Conservation (phyloP, 53 echinoderm and acorn worm species). For the Echinometra lucunter region DNA sequence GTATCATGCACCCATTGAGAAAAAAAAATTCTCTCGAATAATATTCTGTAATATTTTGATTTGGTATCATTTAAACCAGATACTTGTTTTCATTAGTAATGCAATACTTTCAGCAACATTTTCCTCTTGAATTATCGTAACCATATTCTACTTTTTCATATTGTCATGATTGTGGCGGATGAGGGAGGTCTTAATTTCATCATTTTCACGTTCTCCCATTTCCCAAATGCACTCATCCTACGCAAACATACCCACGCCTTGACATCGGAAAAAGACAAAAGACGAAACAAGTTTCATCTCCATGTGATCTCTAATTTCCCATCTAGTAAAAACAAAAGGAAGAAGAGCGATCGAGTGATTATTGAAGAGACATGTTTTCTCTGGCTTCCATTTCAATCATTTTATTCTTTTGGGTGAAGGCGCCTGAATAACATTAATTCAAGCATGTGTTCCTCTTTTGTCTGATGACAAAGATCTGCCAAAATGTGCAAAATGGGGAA, state of each 20-base stretch:
- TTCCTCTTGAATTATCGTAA: neutral
- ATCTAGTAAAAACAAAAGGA: slow-evolving; percentile 18
- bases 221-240: neutral
- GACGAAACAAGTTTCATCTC: neutral
- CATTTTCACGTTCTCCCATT: neutral
- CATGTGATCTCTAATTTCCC: slow-evolving; percentile 40
- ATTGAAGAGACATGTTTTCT: slow-evolving; percentile 27
- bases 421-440: neutral
- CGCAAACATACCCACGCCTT: neutral
- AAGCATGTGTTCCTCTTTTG: neutral
- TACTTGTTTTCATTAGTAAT: too few species aligned
- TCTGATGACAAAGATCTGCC: slow-evolving; percentile 25
- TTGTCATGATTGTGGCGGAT: neutral
- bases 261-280: neutral
- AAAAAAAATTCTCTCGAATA: too few species aligned
- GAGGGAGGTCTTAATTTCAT: neutral
- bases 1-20: too few species aligned
- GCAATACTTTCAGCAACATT: neutral
- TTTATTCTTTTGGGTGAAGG: neutral
- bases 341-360: neutral
- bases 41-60: too few species aligned
- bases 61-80: too few species aligned
- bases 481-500: slow-evolving; percentile 3
- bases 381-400: neutral
- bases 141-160: neutral